These are phyloP conservation scores for Acronicta leporina DNA, from an alignment of 2,888 invertebrate genomes.

Conservation along the genomic window DNA sequence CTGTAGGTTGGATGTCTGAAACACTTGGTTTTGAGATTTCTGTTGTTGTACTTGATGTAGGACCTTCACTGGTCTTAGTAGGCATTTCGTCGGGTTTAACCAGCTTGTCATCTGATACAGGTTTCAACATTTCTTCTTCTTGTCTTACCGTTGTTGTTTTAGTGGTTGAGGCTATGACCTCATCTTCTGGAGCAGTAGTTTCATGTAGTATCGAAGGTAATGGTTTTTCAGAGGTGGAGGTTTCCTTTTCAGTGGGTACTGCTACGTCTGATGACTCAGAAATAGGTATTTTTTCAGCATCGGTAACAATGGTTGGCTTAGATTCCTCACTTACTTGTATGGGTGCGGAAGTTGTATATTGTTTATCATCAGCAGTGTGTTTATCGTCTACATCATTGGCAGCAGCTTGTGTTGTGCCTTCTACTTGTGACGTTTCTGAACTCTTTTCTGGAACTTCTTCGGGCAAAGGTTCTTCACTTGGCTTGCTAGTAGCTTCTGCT, in stretches of 20 bases:
- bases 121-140: constrained; percentile 57
- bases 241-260: constrained; percentile 36
- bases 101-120: constrained; percentile 60
- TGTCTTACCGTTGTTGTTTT: constrained; percentile 47
- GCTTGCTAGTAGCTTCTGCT: constrained; percentile 18
- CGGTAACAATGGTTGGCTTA: constrained; percentile 22
- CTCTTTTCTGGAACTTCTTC: constrained; percentile 30
- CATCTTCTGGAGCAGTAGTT: constrained; percentile 50
- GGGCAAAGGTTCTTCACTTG: constrained; percentile 26
- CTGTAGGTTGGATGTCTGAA: constrained; percentile 71
- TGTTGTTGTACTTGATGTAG: constrained; percentile 53
- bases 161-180: constrained; percentile 43
- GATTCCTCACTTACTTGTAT: constrained; percentile 32
- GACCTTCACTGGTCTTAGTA: constrained; percentile 56
- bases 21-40: constrained; percentile 73
- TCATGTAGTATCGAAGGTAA: constrained; percentile 31
- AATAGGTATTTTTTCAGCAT: constrained; percentile 36
- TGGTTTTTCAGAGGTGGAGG: constrained; percentile 47
- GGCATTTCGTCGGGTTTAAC: constrained; percentile 69
- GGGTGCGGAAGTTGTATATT: constrained; percentile 32
- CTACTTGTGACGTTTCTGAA: constrained; percentile 21
- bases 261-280: constrained; percentile 32
- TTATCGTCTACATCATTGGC: constrained; percentile 13
- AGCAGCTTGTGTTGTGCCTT: constrained; percentile 22
- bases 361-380: constrained; percentile 22